phyloP scores from a whole-genome alignment of 2,113 vertebrate genomes.

The Prochilodus magdalenae region DNA sequence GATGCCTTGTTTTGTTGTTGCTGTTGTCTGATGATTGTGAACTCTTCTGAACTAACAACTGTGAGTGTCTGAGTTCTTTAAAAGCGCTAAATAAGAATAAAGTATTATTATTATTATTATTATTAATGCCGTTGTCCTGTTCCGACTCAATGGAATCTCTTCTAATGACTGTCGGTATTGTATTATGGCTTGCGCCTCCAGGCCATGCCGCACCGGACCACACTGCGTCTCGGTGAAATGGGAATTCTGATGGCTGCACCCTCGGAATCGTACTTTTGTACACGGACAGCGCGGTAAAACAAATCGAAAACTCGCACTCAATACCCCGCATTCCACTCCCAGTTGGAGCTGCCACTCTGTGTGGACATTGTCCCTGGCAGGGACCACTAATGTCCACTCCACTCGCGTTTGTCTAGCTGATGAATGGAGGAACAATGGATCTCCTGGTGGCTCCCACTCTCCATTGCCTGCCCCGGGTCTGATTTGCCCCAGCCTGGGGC shows the following conservation, averaged over 20 bases:
- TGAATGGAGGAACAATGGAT: slow-evolving; percentile 82
- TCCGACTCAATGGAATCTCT: slow-evolving; percentile 7
- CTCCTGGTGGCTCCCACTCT: slow-evolving; percentile 79
- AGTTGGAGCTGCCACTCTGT: slow-evolving; percentile 82
- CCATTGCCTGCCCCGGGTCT: slow-evolving; percentile 71
- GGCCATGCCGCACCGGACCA: slow-evolving; percentile 16
- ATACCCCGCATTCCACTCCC: slow-evolving; percentile 81
- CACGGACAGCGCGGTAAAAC: slow-evolving; percentile 64
- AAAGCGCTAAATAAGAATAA: no score
- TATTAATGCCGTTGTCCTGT: no score
- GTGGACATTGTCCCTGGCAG: slow-evolving; percentile 77
- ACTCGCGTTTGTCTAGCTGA: slow-evolving; percentile 84
- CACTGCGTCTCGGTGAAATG: neutral
- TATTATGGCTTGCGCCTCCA: neutral
- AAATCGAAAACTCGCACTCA: slow-evolving; percentile 70
- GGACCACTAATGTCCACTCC: slow-evolving; percentile 79
- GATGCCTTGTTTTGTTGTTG: no score
- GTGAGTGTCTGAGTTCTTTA: no score
- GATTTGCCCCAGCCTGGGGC: slow-evolving; percentile 81
- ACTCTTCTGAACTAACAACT: no score
- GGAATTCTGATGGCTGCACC: slow-evolving; percentile 20
- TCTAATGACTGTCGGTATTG: neutral
- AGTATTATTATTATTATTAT: no score
- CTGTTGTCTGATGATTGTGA: no score
- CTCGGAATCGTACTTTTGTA: slow-evolving; percentile 64